Percentiles rank a stretch among this genome's conserved stretches.
Evolutionary conservation across 2,797 vertebrate species (phyloP).

Genomic region (Pogoniulus pusillus): DNA sequence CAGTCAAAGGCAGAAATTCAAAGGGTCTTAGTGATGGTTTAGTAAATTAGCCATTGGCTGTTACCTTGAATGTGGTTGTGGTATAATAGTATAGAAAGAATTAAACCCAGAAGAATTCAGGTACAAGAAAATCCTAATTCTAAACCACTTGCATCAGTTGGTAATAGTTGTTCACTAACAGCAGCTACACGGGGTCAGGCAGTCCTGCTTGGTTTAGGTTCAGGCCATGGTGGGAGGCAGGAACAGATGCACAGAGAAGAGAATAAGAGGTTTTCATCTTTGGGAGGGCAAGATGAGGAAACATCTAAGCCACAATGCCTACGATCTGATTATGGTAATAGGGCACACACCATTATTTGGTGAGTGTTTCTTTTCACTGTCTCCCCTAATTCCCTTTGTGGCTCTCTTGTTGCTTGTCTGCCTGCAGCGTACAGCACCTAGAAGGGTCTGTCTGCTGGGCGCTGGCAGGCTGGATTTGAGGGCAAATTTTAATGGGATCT

Average conservation of each 20-base stretch:
- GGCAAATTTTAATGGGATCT: background rate
- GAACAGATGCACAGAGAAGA: background rate
- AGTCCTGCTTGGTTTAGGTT: background rate
- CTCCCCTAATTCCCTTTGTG: background rate
- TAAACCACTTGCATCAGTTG: background rate
- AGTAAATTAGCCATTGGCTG: background rate
- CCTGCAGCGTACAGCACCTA: background rate
- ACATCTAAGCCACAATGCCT: background rate
- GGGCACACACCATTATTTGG: background rate
- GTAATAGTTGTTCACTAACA: background rate
- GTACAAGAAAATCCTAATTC: background rate
- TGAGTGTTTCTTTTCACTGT: background rate
- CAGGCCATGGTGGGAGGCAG: background rate
- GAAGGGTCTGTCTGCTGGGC: background rate
- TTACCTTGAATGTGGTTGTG: background rate
- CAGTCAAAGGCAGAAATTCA: background rate
- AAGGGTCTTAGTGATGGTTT: background rate
- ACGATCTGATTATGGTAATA: conserved; percentile 1
- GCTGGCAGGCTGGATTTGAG: background rate
- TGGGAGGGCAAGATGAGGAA: background rate
- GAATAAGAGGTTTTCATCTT: background rate
- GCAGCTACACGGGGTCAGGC: background rate
- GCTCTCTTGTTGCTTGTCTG: background rate
- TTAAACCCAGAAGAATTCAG: background rate
- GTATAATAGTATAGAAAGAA: background rate